Conservation (phyloP, 2,888 invertebrate genomes). For the Stenodera caucasica region DNA sequence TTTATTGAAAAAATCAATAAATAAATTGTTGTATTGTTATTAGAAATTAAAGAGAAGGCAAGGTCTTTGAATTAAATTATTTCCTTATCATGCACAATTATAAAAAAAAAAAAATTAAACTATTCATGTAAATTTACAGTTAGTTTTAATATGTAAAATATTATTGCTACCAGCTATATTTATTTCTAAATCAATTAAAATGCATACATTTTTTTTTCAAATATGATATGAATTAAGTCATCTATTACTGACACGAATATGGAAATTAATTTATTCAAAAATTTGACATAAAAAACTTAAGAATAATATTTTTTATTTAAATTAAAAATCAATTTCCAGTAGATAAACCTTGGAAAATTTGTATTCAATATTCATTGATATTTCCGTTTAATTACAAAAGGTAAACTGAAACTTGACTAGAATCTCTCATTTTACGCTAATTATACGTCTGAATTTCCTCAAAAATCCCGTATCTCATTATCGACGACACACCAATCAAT, state of each 20-base stretch:
- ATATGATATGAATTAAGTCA: not conserved
- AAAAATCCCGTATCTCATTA: too few relatives aligned
- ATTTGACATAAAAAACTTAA: not conserved
- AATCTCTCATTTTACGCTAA: too few relatives aligned
- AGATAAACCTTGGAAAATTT: not conserved
- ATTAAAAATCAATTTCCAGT: not conserved
- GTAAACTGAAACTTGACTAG: too few relatives aligned
- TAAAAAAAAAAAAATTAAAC: not conserved
- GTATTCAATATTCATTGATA: not conserved
- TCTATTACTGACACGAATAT: slow-evolving; percentile 2
- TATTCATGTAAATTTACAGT: slow-evolving; percentile 5
- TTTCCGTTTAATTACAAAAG: not conserved
- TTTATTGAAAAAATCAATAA: not conserved
- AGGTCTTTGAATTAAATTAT: slow-evolving; percentile 3
- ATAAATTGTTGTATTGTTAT: not conserved
- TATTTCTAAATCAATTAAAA: slow-evolving; percentile 3
- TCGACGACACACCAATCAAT: too few relatives aligned
- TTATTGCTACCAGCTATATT: not conserved
- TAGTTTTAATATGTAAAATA: slow-evolving; percentile 7
- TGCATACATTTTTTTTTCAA: not conserved
- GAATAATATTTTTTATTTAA: too few relatives aligned
- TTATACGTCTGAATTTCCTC: too few relatives aligned
- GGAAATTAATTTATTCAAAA: not conserved
- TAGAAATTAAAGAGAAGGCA: slow-evolving; percentile 3
- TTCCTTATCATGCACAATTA: slow-evolving; percentile 4